Base-by-base conservation (phyloP, 2,797 vertebrate species). In the Pseudochaenichthys georgianus region DNA sequence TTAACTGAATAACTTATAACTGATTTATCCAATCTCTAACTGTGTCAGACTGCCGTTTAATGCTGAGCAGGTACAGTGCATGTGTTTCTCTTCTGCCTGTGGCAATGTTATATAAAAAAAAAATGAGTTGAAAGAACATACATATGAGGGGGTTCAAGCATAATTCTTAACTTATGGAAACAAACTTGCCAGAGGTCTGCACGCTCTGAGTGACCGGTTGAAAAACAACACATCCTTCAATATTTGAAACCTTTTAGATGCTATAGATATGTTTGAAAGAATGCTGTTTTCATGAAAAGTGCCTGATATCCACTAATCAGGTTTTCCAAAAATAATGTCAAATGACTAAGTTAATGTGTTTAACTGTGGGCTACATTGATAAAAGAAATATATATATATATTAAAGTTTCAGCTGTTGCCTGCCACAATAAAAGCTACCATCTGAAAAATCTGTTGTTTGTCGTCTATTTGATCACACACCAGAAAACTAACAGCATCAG, bases 401-500 rank as follows among this genome's bases (percentile, higher is more conserved):
- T 21, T 13, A 9, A 59, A 59, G n/a, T 59, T 59, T 13, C n/a
- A 59, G 2, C 38, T 43, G n/a, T 59, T n/a, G 12, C 19, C 13
- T 43, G 13, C 6, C 57, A 31, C 45, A 48, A 43, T n/a, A 19
- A 41, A 58, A 48, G 13, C 41, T 41, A 3, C 34, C 34, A 38
- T 38, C 34, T 38, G 9, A 38, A 9, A 5, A 8, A 59, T 21
- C 45, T 52, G 60, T 64, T 47, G 1, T 47, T 54, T 43, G 52
- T 15, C 38, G 50, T 38, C 31, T 68, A 17, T 53, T 28, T 51
- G 5, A 58, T 9, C 43, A 17, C 41, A 9, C 21, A 21, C 15
- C 1, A 34, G n/a, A 77, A 73, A 83, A 68, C 61, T 5, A 79
- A 75, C 34, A 38, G 75, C 42, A 67, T 34, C 10, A 19, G 13